Evolutionary conservation across 2,113 vertebrate species (phyloP).

Genomic region (Porphyrio hochstetteri): DNA sequence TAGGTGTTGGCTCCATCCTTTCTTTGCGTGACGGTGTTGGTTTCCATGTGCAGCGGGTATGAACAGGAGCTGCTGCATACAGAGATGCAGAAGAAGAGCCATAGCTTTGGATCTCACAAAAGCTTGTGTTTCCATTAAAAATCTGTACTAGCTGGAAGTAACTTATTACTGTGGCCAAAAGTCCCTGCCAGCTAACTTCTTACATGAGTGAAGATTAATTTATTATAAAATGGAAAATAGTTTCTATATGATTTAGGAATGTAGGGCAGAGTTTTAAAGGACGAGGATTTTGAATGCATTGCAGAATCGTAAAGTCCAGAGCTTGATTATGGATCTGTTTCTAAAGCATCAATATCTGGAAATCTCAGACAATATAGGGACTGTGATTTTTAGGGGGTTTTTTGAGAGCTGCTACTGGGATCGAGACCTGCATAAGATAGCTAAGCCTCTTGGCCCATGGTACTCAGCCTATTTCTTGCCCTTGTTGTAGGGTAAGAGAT

Average conservation of each 20-base stretch:
- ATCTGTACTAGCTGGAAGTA: background rate
- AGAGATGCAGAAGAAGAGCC: background rate
- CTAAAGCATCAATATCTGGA: background rate
- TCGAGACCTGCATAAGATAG: background rate
- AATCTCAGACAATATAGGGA: fast-evolving
- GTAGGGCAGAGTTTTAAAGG: background rate
- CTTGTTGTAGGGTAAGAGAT: background rate
- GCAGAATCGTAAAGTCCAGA: background rate
- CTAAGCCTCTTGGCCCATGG: background rate
- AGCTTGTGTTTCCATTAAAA: background rate
- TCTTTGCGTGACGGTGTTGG: background rate
- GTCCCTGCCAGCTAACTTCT: background rate
- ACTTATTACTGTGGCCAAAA: fast-evolving
- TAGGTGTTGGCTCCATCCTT: background rate
- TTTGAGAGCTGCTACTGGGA: background rate
- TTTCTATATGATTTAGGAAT: background rate
- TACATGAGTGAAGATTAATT: background rate
- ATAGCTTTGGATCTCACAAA: background rate
- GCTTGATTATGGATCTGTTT: background rate
- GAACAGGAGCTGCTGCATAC: background rate
- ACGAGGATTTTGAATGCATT: background rate
- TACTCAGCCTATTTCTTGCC: background rate
- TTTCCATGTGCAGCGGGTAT: background rate
- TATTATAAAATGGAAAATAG: background rate
- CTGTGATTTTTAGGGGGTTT: background rate